Evolutionary conservation across 2,797 vertebrate species (phyloP), one percentile per base, ranked within the genome.

Genomic region (Rhincodon typus): DNA sequence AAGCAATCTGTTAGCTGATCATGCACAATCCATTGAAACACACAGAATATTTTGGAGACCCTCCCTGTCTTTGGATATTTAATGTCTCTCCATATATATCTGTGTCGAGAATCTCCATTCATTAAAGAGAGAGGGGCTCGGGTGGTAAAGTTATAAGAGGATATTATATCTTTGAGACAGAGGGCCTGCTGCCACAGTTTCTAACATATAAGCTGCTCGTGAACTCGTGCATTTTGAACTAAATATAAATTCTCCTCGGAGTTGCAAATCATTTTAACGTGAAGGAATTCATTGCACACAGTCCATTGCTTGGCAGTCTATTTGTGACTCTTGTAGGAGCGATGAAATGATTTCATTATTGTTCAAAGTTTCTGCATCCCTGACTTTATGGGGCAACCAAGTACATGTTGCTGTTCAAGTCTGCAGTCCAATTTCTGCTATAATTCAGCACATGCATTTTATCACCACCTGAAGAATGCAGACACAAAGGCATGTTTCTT

Each of bases 181-280:
- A 25, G 62, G 38, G n/a, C n/a, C 10, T 42, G 6, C 57, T 69
- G 7, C 66, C 23, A 1, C n/a, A 25, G 38, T 93, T 93, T 93
- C 90, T 19, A 93, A 69, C 2, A 10, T 69, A 25, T 69, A 42
- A n/a, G 10, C 66, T 42, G 42, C 66, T 3, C 66, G 19, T 7
- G 38, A 69, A 69, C 66, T 25, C n/a, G 12, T 93, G 66, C 57
- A 42, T 93, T 93, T 27, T n/a, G 23, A 93, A 93, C 82, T 42
- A 25, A 84, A 84, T 46, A 46, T 84, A 25, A 69, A 23, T 93
- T 69, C 62, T 42, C 62, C 21, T 42, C 4, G 21, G 19, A 23
- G 21, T 66, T 93, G 7, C 90, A 93, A 93, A 93, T 42, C 21
- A 93, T 90, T 66, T 90, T 93, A 69, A 93, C 42, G 67, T 42